Evolutionary conservation across 2,888 invertebrate species (phyloP), one percentile per base, ranked within the genome.

Genomic region (Piscicola geometra): DNA sequence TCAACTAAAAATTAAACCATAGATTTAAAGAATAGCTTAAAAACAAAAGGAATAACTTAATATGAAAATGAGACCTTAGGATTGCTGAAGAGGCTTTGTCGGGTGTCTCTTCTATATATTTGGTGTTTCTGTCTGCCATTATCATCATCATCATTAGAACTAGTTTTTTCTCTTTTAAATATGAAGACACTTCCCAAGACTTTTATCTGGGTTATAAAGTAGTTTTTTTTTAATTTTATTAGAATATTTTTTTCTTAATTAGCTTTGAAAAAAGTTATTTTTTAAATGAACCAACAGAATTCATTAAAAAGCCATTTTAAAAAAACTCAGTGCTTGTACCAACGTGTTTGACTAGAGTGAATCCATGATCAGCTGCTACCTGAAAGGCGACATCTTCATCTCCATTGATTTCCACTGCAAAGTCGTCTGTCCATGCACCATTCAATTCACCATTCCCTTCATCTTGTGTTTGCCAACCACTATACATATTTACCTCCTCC

Each of bases 341-440:
- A 72, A 83, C 82, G 80, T 81, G 76, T 76, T 79, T 78, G 12
- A 80, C 78, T 15, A 82, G 36, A 1, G 64, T 50, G 71, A 82
- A 83, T 25, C 84, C 84, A 78, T 82, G 79, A 21, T 79, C 79
- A 21, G 60, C 74, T 0, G 83, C 83, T 1, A 83, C 80, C 35
- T 76, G 76, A 67, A 82, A 80, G 35, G 81, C 82, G 9, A 81
- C 72, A 5, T 25, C 67, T 0, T 79, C 33, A 71, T 80, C 77
- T 71, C 78, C 78, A n/a, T 79, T 76, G n/a, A 81, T 77, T 68
- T 80, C 78, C 21, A 82, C 80, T 9, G 79, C 81, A 76, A 82
- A 81, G 47, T 79, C 79, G 75, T 81, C 81, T 71, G 80, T 79
- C 50, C 9, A 47, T n/a, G n/a, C n/a, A n/a, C 60, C 60, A 25